Conservation (phyloP, 2,888 invertebrate species). For the Sarcophaga rosellei region DNA sequence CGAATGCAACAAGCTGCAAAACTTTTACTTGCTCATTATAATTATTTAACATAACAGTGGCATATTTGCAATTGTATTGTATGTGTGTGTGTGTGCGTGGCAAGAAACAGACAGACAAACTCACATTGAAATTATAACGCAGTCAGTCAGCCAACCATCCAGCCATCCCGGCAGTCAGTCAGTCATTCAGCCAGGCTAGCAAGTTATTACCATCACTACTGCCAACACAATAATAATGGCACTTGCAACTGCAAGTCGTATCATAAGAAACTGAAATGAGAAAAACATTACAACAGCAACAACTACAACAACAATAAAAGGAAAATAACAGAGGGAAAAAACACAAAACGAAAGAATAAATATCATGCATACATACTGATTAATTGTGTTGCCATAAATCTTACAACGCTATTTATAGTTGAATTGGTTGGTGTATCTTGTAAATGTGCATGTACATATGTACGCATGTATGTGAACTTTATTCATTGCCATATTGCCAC, state of each 20-base stretch:
- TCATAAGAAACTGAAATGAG: slow-evolving; percentile 36
- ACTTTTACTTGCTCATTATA: slow-evolving; percentile 66
- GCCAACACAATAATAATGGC: slow-evolving; percentile 38
- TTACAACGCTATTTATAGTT: slow-evolving; percentile 61
- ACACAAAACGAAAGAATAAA: slow-evolving; percentile 36
- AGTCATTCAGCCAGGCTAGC: slow-evolving; percentile 48
- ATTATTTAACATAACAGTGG: slow-evolving; percentile 62
- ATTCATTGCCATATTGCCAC: slow-evolving; percentile 43
- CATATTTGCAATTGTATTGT: slow-evolving; percentile 52
- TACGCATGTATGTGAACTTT: slow-evolving; percentile 48
- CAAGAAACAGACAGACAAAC: background rate
- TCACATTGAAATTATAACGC: slow-evolving; percentile 44
- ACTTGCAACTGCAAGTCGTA: slow-evolving; percentile 11
- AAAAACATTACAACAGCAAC: slow-evolving; percentile 26
- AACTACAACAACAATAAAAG: slow-evolving; percentile 53
- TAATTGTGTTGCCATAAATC: slow-evolving; percentile 71
- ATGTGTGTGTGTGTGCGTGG: background rate
- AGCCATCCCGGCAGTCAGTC: no score
- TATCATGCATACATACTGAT: slow-evolving; percentile 68
- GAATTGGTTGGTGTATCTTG: background rate
- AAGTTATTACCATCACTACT: slow-evolving; percentile 46
- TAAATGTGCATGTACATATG: background rate
- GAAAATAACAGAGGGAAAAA: background rate
- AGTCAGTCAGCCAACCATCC: background rate
- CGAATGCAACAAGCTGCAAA: slow-evolving; percentile 65